phyloP scores from a whole-genome alignment of 64 coral and sea anemone genomes.

The Montipora capricornis region DNA sequence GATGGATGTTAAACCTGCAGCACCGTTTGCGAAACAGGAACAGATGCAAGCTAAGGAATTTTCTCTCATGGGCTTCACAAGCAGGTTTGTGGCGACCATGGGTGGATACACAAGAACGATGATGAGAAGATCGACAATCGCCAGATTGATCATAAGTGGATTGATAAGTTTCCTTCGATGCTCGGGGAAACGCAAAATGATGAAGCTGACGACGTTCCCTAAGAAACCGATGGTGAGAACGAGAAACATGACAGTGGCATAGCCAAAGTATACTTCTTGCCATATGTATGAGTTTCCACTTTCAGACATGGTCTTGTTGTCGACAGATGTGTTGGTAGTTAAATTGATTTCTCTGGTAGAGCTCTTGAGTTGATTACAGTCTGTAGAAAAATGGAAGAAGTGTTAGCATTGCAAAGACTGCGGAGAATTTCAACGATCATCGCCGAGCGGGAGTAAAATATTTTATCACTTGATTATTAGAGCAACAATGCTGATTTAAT shows the following conservation, averaged over 20 bases:
- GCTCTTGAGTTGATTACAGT: background rate
- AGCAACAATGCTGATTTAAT: no score
- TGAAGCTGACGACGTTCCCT: conserved; percentile 38
- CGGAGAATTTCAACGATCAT: no score
- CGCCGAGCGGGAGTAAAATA: no score
- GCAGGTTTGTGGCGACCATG: background rate
- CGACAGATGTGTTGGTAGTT: background rate
- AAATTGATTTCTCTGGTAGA: background rate
- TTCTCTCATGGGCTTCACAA: background rate
- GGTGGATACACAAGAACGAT: conserved; percentile 35
- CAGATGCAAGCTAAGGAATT: conserved; percentile 37
- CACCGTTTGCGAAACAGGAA: conserved; percentile 49
- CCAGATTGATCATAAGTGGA: conserved; percentile 63
- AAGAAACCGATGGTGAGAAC: conserved; percentile 37
- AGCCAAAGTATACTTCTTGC: background rate
- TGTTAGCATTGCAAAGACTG: background rate
- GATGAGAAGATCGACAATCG: conserved; percentile 36
- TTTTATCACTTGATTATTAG: no score
- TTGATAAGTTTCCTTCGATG: conserved; percentile 32
- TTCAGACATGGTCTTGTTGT: background rate
- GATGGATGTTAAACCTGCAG: background rate
- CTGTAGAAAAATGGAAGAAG: background rate
- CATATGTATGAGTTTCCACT: background rate
- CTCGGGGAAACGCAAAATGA: conserved; percentile 25
- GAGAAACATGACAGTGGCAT: conserved; percentile 32